Percentiles rank a stretch among this genome's conserved stretches.
phyloP scores from a whole-genome alignment of 2,888 invertebrate genomes.

The Elmis aenea region DNA sequence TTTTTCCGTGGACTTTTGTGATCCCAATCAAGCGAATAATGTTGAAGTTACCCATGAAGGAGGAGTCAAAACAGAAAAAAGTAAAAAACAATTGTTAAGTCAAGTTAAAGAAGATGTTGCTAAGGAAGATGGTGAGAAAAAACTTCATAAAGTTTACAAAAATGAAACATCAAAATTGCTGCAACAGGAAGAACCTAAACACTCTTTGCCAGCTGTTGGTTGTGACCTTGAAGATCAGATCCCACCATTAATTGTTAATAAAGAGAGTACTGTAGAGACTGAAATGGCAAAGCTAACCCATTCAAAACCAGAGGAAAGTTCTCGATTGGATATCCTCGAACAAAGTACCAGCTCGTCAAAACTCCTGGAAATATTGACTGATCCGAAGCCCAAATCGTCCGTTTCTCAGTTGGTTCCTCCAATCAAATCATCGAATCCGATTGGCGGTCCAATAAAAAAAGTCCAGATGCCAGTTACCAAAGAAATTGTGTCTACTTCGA shows the following conservation, averaged over 20 bases:
- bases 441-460: constrained; percentile 1
- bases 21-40: constrained; percentile 20
- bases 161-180: not conserved
- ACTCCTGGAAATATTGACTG: constrained; percentile 55
- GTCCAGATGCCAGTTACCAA: not conserved
- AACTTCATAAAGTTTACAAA: not conserved
- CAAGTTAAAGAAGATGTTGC: not conserved
- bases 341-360: constrained; percentile 51
- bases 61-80: not conserved
- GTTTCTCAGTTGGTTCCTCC: constrained; percentile 8
- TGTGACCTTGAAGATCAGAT: constrained; percentile 44
- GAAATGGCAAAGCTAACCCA: constrained; percentile 29
- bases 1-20: constrained; percentile 42
- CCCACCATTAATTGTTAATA: constrained; percentile 9
- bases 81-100: not conserved
- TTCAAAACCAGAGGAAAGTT: constrained; percentile 15
- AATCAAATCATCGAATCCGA: not conserved
- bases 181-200: not conserved
- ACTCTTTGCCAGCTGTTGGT: no score
- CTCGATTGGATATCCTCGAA: constrained; percentile 30
- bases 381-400: constrained; percentile 44
- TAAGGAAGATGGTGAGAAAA: not conserved
- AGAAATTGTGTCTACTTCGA: constrained; percentile 1
- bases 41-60: not conserved
- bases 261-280: constrained; percentile 30